Evolutionary conservation across 2,113 vertebrate genomes (phyloP), one percentile per base, ranked within the genome.

Genomic region (Eptatretus burgeri): DNA sequence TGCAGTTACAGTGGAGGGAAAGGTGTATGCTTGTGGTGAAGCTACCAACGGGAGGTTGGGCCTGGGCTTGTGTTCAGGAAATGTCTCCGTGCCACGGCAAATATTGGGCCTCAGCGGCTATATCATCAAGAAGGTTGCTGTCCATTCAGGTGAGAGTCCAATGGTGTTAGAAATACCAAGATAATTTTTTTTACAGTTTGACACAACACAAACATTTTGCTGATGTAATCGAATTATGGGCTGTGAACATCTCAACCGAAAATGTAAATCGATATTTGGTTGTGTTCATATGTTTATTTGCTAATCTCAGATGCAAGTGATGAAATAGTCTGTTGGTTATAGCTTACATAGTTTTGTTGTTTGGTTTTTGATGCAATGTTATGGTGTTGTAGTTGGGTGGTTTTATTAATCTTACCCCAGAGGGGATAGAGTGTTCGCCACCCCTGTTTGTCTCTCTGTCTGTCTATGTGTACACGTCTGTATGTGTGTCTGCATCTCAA

Each of bases 41-140:
- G 91, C 91, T 66, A 95, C 91, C 5, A 98, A 98, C 1, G 91
- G 91, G 66, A 78, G 89, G 19, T 69, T 98, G 64, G 91, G 91
- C 60, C 75, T 98, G 67, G 86, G 91, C 20, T 73, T 98, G 67
- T 83, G 85, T 65, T 95, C 86, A 18, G 89, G 91, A 52, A 98
- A 88, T 2, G 87, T 98, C 68, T 87, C 87, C 27, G 85, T 93
- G 67, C 91, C 89, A 0, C 78, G 89, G 11, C 91, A 98, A 74
- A 82, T 93, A 69, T 82, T 82, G 1, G 91, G 87, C 10, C 87
- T 98, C 64, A 85, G 89, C 72, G 95, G 83, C 73, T 98, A 93
- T 1, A 84, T 98, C 63, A 85, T 96, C 66, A 98, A 98, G 78
- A 98, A 98, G 71, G 91, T 98, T 20, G 91, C 91, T 1, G 91